These are phyloP conservation scores for Catocala nupta DNA, from an alignment of 2,888 invertebrate genomes.

Conservation along the genomic window DNA sequence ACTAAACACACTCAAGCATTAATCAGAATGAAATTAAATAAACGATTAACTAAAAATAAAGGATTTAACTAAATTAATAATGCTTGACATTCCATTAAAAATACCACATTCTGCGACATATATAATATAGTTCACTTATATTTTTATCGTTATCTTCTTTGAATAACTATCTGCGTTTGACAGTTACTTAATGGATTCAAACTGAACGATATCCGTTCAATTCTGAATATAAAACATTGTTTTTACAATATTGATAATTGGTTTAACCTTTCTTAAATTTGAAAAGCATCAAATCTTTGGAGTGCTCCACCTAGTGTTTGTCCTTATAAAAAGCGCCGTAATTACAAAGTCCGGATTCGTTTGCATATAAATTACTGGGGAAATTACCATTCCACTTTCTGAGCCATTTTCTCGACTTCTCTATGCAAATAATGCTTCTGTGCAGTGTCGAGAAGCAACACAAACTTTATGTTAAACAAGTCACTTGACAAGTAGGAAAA, in stretches of 20 bases:
- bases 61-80: too few relatives aligned
- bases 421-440: conserved; percentile 74
- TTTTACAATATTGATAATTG: background rate
- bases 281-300: conserved; percentile 27
- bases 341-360: conserved; percentile 75
- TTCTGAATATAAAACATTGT: too few relatives aligned
- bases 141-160: too few relatives aligned
- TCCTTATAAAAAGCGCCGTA: conserved; percentile 69
- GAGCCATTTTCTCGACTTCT: conserved; percentile 71
- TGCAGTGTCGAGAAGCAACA: conserved; percentile 56
- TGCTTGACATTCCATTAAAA: too few relatives aligned
- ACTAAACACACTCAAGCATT: too few relatives aligned
- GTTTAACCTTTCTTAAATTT: conserved; percentile 27
- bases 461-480: conserved; percentile 78
- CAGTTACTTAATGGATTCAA: conserved; percentile 9
- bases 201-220: too few relatives aligned
- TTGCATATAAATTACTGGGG: conserved; percentile 80
- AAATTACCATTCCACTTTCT: conserved; percentile 74
- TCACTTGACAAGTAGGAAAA: conserved; percentile 64
- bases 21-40: too few relatives aligned
- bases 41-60: too few relatives aligned
- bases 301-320: conserved; percentile 44
- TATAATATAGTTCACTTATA: too few relatives aligned
- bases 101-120: too few relatives aligned
- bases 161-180: conserved; percentile 18